Conservation (phyloP, 2,888 invertebrate genomes). For the Sesamia inferens region DNA sequence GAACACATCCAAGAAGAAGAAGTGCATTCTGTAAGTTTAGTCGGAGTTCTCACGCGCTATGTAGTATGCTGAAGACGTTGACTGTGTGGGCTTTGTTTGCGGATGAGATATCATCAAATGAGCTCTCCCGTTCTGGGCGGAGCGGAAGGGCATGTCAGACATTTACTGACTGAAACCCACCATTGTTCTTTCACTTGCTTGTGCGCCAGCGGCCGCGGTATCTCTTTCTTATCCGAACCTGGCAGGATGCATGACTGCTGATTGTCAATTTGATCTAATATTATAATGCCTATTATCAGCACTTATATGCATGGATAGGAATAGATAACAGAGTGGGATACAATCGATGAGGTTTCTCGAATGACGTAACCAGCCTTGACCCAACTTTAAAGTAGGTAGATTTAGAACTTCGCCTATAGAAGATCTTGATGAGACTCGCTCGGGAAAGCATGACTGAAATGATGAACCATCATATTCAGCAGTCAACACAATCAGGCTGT, state of each 20-base stretch:
- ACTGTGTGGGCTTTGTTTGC: not conserved
- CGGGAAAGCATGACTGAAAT: not conserved
- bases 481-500: too few relatives aligned
- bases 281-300: slow-evolving; percentile 26
- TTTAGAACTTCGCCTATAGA: too few relatives aligned
- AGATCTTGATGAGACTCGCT: too few relatives aligned
- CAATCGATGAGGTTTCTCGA: slow-evolving; percentile 1
- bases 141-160: too few relatives aligned
- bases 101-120: too few relatives aligned
- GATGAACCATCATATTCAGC: not conserved
- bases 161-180: too few relatives aligned
- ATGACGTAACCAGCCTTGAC: slow-evolving; percentile 6
- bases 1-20: too few relatives aligned
- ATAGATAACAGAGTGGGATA: slow-evolving; percentile 14
- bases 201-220: too few relatives aligned
- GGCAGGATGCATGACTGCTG: slow-evolving; percentile 20
- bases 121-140: too few relatives aligned
- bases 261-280: slow-evolving; percentile 31
- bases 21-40: not conserved
- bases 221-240: too few relatives aligned
- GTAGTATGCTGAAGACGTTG: not conserved
- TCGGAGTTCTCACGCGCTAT: not conserved
- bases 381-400: not conserved
- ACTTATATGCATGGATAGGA: slow-evolving; percentile 12
- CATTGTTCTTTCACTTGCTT: too few relatives aligned